Conservation (phyloP, 2,888 invertebrate genomes). For the Sphecodes monilicornis region DNA sequence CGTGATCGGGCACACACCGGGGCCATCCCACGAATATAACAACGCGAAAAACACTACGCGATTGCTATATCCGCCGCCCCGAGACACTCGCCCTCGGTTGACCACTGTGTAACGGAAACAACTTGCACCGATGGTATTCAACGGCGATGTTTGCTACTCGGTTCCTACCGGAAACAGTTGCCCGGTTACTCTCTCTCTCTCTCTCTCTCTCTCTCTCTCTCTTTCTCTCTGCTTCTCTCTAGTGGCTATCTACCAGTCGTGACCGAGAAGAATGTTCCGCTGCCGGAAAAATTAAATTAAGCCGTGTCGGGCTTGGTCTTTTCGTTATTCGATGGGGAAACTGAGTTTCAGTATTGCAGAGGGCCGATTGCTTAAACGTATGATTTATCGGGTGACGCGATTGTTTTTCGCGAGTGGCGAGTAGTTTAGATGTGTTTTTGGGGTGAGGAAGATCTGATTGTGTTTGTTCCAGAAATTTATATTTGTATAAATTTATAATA, state of each 20-base stretch:
- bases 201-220: background rate
- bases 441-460: too few species aligned
- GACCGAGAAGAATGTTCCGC: background rate
- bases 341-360: background rate
- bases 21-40: constrained; percentile 78
- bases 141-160: constrained; percentile 40
- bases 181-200: background rate
- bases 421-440: background rate
- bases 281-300: background rate
- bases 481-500: too few species aligned
- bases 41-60: constrained; percentile 77
- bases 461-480: too few species aligned
- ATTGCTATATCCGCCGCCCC: constrained; percentile 72
- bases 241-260: background rate
- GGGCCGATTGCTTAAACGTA: background rate
- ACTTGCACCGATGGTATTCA: constrained; percentile 65
- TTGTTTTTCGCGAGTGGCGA: background rate
- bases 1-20: constrained; percentile 67
- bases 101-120: constrained; percentile 74
- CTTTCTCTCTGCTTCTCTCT: background rate
- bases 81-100: constrained; percentile 70
- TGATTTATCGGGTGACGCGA: background rate
- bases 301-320: background rate
- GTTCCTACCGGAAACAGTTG: background rate
- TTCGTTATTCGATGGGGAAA: background rate